Percentiles rank a stretch among this genome's conserved stretches.
These are phyloP conservation scores for Sebastiscus tertius DNA, from an alignment of 2,797 vertebrate species.

Conservation along the genomic window DNA sequence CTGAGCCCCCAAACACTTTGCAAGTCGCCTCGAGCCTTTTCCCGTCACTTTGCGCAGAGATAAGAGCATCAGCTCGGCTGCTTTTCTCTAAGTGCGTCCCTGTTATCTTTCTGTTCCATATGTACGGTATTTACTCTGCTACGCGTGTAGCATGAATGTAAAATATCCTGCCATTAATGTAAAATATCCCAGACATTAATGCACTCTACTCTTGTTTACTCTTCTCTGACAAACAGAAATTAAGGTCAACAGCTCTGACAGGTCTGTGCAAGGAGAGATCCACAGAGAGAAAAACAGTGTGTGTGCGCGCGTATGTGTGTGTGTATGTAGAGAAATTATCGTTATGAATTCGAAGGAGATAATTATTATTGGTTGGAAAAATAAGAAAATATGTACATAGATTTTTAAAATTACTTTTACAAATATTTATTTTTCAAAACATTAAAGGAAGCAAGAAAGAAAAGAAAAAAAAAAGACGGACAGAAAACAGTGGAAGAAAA, in stretches of 20 bases:
- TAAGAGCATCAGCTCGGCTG: conserved; percentile 14
- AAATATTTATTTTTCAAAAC: background rate
- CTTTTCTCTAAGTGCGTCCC: conserved; percentile 11
- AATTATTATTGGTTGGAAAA: background rate
- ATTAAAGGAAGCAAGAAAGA: background rate
- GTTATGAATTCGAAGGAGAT: background rate
- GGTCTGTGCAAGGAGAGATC: background rate
- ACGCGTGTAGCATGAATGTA: background rate
- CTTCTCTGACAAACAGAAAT: background rate
- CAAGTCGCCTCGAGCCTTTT: conserved; percentile 16
- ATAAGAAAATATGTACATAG: background rate
- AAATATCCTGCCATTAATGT: conserved; percentile 6
- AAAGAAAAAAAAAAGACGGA: background rate
- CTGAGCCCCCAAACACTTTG: conserved; percentile 10
- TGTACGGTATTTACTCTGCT: conserved; percentile 4
- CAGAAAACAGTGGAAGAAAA: background rate
- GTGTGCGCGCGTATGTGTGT: background rate
- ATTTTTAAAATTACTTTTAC: background rate
- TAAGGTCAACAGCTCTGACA: conserved; percentile 32
- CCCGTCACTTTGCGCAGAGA: conserved; percentile 19
- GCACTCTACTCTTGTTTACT: background rate
- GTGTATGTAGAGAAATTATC: background rate
- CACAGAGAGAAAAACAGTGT: background rate
- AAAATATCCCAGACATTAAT: conserved; percentile 26
- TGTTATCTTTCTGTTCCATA: conserved; percentile 49